Percentiles rank a stretch among this genome's conserved stretches.
Evolutionary conservation across 1,140 invertebrate genomes (phyloP).

Genomic region (Philaenus spumarius): DNA sequence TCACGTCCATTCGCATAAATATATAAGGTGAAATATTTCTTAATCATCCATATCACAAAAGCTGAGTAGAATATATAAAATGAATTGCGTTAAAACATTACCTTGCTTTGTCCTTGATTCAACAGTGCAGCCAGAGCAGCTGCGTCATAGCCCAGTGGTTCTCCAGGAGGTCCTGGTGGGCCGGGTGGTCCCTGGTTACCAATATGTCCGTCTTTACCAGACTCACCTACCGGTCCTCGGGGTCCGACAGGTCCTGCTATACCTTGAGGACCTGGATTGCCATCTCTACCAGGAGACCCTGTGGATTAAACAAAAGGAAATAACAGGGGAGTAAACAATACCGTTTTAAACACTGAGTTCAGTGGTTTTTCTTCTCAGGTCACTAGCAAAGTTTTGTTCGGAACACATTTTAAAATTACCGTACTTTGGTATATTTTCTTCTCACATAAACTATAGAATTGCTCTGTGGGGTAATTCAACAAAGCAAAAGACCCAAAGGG

Average conservation of each 20-base stretch:
- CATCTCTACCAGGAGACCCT: constrained; percentile 62
- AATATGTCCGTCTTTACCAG: constrained; percentile 58
- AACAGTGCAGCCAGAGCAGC: constrained; percentile 65
- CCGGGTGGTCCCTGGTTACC: constrained; percentile 66
- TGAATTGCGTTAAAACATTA: too few species aligned
- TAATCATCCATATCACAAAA: too few species aligned
- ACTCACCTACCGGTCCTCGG: constrained; percentile 56
- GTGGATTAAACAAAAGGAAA: constrained; percentile 6
- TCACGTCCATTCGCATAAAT: too few species aligned
- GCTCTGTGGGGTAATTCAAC: too few species aligned
- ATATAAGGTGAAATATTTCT: too few species aligned
- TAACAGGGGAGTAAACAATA: background rate
- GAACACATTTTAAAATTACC: too few species aligned
- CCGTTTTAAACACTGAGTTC: too few species aligned
- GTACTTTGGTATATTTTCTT: too few species aligned
- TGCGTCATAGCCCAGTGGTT: constrained; percentile 63
- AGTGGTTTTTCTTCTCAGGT: too few species aligned
- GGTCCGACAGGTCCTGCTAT: constrained; percentile 57
- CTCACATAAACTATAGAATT: too few species aligned
- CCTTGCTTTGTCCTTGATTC: constrained; percentile 42
- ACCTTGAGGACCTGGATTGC: constrained; percentile 63
- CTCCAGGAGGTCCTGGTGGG: constrained; percentile 56
- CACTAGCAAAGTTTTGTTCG: too few species aligned
- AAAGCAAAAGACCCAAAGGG: background rate
- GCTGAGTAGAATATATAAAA: too few species aligned